A percentile compares a stretch with the other conserved stretches of the same genome.
These are phyloP conservation scores for Mormyrus hasselquistii DNA, from an alignment of 2,797 vertebrate genomes.

Conservation along the genomic window DNA sequence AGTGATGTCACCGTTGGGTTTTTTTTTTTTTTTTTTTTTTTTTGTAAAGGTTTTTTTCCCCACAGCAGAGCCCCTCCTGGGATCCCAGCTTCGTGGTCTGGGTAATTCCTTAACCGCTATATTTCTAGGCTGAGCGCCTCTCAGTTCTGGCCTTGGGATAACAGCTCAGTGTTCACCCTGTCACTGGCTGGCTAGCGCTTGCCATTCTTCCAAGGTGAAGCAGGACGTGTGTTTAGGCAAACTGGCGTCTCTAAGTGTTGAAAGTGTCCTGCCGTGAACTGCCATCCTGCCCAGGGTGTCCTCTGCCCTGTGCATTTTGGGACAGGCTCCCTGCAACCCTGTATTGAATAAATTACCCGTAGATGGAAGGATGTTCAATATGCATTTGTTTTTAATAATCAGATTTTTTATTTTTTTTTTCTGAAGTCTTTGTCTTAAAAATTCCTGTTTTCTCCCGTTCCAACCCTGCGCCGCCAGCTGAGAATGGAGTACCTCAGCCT, in stretches of 20 bases:
- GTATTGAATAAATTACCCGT: background rate
- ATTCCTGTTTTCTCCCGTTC: slow-evolving; percentile 31
- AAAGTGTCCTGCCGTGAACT: background rate
- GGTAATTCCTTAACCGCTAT: background rate
- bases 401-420: too few relatives aligned
- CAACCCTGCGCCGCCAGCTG: slow-evolving; percentile 57
- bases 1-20: background rate
- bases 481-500: slow-evolving; percentile 96
- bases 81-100: background rate
- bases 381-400: background rate
- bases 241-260: background rate
- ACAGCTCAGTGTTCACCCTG: background rate
- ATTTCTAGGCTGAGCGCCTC: background rate
- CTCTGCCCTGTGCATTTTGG: background rate
- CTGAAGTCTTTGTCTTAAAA: background rate
- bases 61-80: background rate
- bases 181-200: background rate
- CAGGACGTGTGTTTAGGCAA: background rate
- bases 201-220: background rate
- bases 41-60: background rate
- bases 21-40: background rate
- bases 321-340: background rate
- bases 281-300: background rate
- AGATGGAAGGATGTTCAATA: background rate
- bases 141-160: background rate